Base-by-base conservation (phyloP, 2,888 invertebrate species). In the Apantesis nais region DNA sequence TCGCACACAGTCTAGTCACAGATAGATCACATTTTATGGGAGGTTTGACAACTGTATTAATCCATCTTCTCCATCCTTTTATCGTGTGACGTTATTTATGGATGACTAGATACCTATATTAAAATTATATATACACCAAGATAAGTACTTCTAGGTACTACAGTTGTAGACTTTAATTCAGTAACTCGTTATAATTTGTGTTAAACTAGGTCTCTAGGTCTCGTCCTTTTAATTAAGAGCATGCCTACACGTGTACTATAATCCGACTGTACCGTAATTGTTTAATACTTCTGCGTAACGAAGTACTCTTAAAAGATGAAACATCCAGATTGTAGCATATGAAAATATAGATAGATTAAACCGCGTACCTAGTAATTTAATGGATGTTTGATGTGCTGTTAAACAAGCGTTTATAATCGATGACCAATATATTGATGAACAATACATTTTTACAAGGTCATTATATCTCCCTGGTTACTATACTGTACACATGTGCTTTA, bases 391-490 rank as follows among this genome's bases (percentile, higher is more conserved):
- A 67, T 72, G 72, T 58, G 69, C 67, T 76, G 62, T 74, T 73
- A 70, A 61, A 78, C 75, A 78, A 83, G 81, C 77, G 82, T 68
- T 65, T 67, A 73, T 85, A 74, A 85, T 76, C 86, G 86, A 87
- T 86, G 84, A 77, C 74, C 83, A 80, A 84, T 85, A 86, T 86
- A 89, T 90, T 90, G 88, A 92, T 92, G 90, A 88, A 29, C n/a
- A 81, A 74, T 78, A 82, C 85, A 83, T 80, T 81, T 82, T 82
- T 79, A 83, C 90, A 94, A 94, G 94, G 94, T 84, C 90, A 85
- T 78, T 31, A 48, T 85, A 90, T 95, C 88, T 83, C 92, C 94
- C 85, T 90, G 94, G 94, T 85, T 86, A 95, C 94, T 76, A 82
- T 76, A 81, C 52, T 73, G 86, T 88, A 92, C 88, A 92, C 92